These are phyloP conservation scores for Coelinius sp. DNA, from an alignment of 2,888 invertebrate species.

Conservation along the genomic window DNA sequence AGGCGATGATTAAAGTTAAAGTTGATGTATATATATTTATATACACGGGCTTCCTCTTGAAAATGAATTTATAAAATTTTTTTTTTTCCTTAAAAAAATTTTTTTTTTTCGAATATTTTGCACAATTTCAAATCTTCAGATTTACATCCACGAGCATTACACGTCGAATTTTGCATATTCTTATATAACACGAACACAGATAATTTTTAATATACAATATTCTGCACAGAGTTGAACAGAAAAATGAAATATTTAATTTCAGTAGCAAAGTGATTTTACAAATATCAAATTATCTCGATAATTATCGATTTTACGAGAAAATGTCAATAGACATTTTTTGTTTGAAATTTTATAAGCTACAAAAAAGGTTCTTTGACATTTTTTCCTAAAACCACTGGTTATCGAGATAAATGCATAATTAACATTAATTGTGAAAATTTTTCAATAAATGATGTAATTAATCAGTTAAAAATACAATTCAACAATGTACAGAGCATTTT, in stretches of 20 bases:
- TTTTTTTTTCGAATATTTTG: slow-evolving; percentile 1
- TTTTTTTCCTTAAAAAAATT: neutral
- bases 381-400: too few species aligned
- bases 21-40: slow-evolving; percentile 1
- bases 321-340: too few species aligned
- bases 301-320: neutral
- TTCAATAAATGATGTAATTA: too few species aligned
- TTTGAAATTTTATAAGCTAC: too few species aligned
- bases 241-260: neutral
- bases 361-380: too few species aligned
- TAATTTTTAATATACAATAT: neutral
- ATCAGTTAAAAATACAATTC: too few species aligned
- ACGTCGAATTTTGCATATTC: neutral
- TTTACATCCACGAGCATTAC: neutral
- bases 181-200: neutral
- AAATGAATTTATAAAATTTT: neutral
- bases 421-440: too few species aligned
- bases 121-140: neutral
- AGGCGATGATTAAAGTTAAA: slow-evolving; percentile 35
- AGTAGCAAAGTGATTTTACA: neutral
- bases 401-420: too few species aligned
- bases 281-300: neutral
- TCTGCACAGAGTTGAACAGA: neutral
- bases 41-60: slow-evolving; percentile 24
- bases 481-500: too few species aligned